Base-by-base conservation (phyloP, 1,140 invertebrate species). In the Teleopsis dalmanni region DNA sequence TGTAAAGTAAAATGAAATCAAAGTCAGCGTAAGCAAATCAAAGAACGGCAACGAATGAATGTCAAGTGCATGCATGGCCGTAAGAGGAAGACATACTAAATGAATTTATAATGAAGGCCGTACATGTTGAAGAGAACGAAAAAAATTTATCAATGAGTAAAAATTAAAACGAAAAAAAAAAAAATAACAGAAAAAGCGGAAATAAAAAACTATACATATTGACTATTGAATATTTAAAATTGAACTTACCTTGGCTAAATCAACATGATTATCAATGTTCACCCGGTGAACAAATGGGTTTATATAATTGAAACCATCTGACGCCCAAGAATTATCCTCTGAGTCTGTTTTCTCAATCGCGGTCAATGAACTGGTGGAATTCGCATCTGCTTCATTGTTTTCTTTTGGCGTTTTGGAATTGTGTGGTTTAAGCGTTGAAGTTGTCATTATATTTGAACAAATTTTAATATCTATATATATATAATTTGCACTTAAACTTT, bases 231-330 rank as follows among this genome's bases (percentile, higher is more conserved):
- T n/a, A 11, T 21, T 29, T n/a, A 21, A 22, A 26, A 48, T 35
- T 4, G 10, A 11, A 51, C 44, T 47, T 75, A 89, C 87, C 81
- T 88, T 88, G 69, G 89, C 81, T 74, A 89, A 87, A 65, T 90
- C 87, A 61, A 86, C 87, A 52, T 83, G 84, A 56, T 82, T 85
- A 66, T 86, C 83, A 62, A 91, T 76, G 73, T 89, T 84, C 65
- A 90, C 73, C 60, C 82, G 84, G 66, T 91, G 87, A 29, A 89
- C 85, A 71, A 91, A 90, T 27, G 87, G 87, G 72, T 90, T 90
- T 58, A 88, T 65, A 27, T 67, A 67, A 46, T 55, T 62, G 26
- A 62, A 67, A 60, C 49, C 84, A 65, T 59, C 81, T 74, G 49
- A 73, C 60, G 50, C 67, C 62, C 53, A 76, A 55, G 51, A 57